Evolutionary conservation across 2,888 invertebrate genomes (phyloP), one percentile per base, ranked within the genome.

Genomic region (Drosophila nr. perissopoda): DNA sequence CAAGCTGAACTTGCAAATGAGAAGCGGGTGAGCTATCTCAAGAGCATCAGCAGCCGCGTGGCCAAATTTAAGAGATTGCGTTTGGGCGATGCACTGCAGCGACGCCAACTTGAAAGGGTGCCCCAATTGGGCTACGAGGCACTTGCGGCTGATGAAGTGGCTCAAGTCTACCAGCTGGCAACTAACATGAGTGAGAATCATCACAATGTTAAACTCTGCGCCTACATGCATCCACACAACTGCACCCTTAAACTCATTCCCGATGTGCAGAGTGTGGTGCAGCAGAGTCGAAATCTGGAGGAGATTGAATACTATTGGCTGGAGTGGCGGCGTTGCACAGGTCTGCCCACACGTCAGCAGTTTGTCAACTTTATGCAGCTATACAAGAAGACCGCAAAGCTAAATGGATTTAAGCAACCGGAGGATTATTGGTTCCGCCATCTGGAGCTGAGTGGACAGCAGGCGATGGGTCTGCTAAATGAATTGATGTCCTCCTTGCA

Each of bases 181-280:
- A 95, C 95, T 0, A 95, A 95, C 18, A 97, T 97, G 97, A 94
- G 96, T 86, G 94, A 95, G 0, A 95, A 95, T 74, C 97, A 96
- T 89, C 95, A 96, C 0, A 96, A 95, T 3, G 95, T 96, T 0
- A 96, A 96, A 91, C 94, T 97, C n/a, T 97, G 97, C 86, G 95
- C 95, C 6, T 96, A 93, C 83, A 94, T 94, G 31, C 94, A 96
- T 70, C 89, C 91, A 0, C 91, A 89, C 0, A 95, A 95, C 79
- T 97, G 97, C 82, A 95, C 96, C 85, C 92, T 97, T 21, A 91
- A 94, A 13, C 93, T 97, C 34, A 96, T 97, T 92, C 97, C 97
- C 4, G 89, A 92, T 18, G 91, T 92, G 4, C 92, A 92, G 76
- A 70, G 81, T 5, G 82, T 91, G 56, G 67, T 93, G 18, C 91